Evolutionary conservation across 2,797 vertebrate genomes (phyloP).

Genomic region (Tauraco hartlaubi): DNA sequence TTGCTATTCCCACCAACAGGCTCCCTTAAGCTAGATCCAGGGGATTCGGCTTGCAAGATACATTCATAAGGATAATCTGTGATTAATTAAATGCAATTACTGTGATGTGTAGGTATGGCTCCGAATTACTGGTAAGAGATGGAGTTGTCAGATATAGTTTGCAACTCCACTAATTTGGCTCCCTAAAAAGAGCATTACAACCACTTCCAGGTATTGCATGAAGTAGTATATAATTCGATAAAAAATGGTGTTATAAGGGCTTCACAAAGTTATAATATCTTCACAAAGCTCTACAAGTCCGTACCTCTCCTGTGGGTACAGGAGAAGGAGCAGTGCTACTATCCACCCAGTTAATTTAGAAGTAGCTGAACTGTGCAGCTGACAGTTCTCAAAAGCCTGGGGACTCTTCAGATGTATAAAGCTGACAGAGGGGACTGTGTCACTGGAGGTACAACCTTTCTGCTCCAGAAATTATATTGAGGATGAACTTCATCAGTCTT

Average conservation of each 20-base stretch:
- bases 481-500: neutral
- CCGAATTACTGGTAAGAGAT: neutral
- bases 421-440: neutral
- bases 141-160: neutral
- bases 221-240: neutral
- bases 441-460: neutral
- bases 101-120: neutral
- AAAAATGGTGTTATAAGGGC: neutral
- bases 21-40: neutral
- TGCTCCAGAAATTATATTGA: neutral
- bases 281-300: neutral
- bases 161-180: neutral
- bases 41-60: neutral
- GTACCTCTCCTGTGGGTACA: neutral
- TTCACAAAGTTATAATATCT: too few species aligned
- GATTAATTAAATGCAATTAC: neutral
- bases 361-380: neutral
- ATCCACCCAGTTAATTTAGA: neutral
- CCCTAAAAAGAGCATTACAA: neutral
- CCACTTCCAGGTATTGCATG: neutral
- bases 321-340: neutral
- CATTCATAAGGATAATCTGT: neutral
- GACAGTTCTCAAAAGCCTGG: neutral
- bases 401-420: neutral
- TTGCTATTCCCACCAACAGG: neutral